Evolutionary conservation across 2,113 vertebrate genomes (phyloP).

Genomic region (Actenoides lindsayi): DNA sequence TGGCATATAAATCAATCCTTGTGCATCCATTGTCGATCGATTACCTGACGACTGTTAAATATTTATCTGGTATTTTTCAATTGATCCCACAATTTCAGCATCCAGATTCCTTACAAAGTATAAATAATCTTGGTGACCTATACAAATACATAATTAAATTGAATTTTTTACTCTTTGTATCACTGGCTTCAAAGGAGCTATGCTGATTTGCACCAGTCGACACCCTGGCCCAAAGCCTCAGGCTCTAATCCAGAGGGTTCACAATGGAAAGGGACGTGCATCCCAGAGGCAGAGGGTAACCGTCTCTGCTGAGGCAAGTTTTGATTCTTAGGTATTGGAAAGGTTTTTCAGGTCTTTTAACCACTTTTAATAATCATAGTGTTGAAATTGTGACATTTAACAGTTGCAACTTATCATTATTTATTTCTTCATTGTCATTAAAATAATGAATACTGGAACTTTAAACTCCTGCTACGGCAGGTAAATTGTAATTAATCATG

Average conservation of each 20-base stretch:
- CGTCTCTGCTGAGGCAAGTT: not conserved
- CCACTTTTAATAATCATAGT: not conserved
- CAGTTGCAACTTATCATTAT: not conserved
- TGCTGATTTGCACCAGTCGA: not conserved
- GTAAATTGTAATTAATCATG: slow-evolving; percentile 53
- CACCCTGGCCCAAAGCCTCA: not conserved
- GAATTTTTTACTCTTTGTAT: not conserved
- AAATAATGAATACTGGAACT: slow-evolving; percentile 4
- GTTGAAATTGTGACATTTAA: not conserved
- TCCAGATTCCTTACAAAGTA: not conserved
- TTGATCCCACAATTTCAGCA: not conserved
- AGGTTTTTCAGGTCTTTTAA: not conserved
- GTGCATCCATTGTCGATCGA: not conserved
- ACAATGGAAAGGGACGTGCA: not conserved
- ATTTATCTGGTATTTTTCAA: not conserved
- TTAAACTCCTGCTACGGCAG: slow-evolving; percentile 3
- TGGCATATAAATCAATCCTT: not conserved
- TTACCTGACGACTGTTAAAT: not conserved
- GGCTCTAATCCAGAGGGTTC: not conserved
- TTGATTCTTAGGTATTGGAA: not conserved
- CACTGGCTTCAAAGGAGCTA: not conserved
- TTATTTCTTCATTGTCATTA: slow-evolving; percentile 9
- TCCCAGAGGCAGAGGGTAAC: not conserved
- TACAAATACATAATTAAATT: not conserved
- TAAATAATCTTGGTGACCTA: not conserved